These are phyloP conservation scores for Acanthisitta chloris DNA, from an alignment of 2,113 vertebrate genomes.

Conservation along the genomic window DNA sequence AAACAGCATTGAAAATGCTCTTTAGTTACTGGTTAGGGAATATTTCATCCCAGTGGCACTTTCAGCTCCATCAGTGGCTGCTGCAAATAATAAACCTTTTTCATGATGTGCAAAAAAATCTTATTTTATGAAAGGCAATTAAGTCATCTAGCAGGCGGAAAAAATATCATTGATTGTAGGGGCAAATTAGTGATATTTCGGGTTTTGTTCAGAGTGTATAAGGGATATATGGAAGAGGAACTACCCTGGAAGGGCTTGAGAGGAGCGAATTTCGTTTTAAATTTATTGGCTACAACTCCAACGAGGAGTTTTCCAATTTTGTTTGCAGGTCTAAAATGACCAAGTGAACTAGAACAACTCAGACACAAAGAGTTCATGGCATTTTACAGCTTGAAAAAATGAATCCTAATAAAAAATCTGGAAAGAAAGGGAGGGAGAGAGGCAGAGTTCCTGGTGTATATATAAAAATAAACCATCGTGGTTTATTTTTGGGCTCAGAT, in stretches of 20 bases:
- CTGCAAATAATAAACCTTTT: not conserved
- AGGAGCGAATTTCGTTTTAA: not conserved
- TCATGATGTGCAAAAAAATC: not conserved
- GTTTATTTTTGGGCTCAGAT: not conserved
- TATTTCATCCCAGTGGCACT: not conserved
- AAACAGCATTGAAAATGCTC: rapidly evolving
- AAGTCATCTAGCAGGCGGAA: not conserved
- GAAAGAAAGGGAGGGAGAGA: too few species aligned
- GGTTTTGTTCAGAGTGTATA: not conserved
- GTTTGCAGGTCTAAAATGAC: not conserved
- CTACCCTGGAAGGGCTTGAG: not conserved
- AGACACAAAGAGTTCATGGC: rapidly evolving
- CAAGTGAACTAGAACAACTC: not conserved
- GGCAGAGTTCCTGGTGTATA: not conserved
- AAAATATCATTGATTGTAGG: rapidly evolving
- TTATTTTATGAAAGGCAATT: not conserved
- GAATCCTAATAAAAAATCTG: not conserved
- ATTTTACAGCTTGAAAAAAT: not conserved
- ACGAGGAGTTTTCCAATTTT: not conserved
- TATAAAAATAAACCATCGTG: not conserved
- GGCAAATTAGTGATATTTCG: not conserved
- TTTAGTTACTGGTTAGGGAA: not conserved
- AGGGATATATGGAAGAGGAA: rapidly evolving
- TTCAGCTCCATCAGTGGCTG: not conserved
- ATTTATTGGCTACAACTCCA: not conserved